Percentiles rank a stretch among this genome's conserved stretches.
phyloP scores from a whole-genome alignment of 2,888 invertebrate species.

The Lapara coniferarum region DNA sequence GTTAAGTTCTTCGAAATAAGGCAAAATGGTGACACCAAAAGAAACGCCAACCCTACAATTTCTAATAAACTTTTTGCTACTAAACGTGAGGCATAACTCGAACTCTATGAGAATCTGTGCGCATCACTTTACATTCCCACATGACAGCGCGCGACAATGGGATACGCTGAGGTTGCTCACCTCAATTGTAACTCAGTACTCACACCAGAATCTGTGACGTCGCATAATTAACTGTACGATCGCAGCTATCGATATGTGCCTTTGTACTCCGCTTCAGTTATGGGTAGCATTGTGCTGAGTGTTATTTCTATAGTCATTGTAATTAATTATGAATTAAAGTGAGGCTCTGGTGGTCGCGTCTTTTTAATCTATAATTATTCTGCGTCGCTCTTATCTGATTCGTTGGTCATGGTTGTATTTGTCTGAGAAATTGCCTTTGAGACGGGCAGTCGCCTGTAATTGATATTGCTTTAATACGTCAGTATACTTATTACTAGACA shows the following conservation, averaged over 20 bases:
- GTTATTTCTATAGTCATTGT: conserved; percentile 30
- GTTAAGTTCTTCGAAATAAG: too few relatives aligned
- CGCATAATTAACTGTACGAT: conserved; percentile 69
- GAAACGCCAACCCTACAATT: neutral
- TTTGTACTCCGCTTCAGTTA: conserved; percentile 18
- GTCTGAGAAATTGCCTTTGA: neutral
- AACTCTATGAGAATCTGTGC: conserved; percentile 14
- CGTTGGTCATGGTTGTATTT: conserved; percentile 23
- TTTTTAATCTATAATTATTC: conserved; percentile 22
- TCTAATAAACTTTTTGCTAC: conserved; percentile 2
- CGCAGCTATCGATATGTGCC: conserved; percentile 39
- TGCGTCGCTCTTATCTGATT: conserved; percentile 35
- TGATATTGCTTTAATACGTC: neutral
- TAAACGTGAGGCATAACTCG: neutral
- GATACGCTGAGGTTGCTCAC: conserved; percentile 75
- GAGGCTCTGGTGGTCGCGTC: conserved; percentile 4
- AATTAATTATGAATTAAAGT: conserved; percentile 39
- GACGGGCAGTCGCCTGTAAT: conserved; percentile 7
- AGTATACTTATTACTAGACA: neutral
- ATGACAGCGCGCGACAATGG: conserved; percentile 68
- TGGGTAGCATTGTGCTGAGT: conserved; percentile 21
- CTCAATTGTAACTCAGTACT: conserved; percentile 53
- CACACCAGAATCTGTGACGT: conserved; percentile 58
- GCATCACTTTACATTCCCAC: conserved; percentile 64
- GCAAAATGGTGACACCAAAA: too few relatives aligned